Conservation (phyloP, 2,888 invertebrate species). For the Ornithoptera priamus region DNA sequence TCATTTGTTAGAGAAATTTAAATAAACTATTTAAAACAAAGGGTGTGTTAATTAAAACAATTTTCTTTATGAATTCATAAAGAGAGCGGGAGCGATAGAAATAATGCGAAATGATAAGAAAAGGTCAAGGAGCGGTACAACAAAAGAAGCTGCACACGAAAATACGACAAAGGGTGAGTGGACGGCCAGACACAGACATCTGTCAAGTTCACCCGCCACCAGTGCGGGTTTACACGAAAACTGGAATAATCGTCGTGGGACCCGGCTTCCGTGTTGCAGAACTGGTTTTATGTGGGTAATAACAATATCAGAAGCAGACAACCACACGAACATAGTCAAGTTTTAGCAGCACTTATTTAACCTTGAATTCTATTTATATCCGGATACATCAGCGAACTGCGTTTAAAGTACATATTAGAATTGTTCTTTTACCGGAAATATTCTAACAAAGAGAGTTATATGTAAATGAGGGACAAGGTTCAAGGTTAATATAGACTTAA, state of each 20-base stretch:
- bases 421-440: too few species aligned
- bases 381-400: too few species aligned
- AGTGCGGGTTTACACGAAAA: conserved; percentile 51
- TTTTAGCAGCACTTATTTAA: background rate
- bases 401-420: too few species aligned
- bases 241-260: conserved; percentile 63
- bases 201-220: conserved; percentile 31
- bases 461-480: background rate
- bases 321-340: conserved; percentile 13
- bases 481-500: too few species aligned
- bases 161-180: conserved; percentile 41
- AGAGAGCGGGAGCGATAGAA: background rate
- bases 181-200: conserved; percentile 60
- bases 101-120: background rate
- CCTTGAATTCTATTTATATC: background rate
- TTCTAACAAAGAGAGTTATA: too few species aligned
- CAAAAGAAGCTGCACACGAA: conserved; percentile 45
- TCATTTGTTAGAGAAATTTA: too few species aligned
- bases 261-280: conserved; percentile 62
- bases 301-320: conserved; percentile 31
- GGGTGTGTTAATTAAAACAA: too few species aligned
- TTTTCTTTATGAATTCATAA: too few species aligned
- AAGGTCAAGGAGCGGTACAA: conserved; percentile 35
- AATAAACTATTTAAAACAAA: too few species aligned
- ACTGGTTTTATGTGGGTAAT: conserved; percentile 51